phyloP scores from a whole-genome alignment of 2,888 invertebrate genomes.

The Drosophila pseudotakahashii region DNA sequence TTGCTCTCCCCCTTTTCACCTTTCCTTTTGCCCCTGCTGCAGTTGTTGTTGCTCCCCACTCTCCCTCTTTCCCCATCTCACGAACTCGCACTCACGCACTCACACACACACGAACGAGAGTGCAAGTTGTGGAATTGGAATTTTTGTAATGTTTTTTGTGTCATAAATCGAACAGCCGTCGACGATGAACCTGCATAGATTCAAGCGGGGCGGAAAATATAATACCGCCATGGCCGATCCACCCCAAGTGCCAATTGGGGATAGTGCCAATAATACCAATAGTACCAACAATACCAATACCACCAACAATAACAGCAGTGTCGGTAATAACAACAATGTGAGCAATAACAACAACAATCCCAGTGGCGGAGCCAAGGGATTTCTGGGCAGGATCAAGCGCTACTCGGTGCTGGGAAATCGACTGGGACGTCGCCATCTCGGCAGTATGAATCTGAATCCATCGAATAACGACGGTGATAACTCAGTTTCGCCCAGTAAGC shows the following conservation, averaged over 20 bases:
- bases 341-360: slow-evolving; percentile 50
- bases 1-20: slow-evolving; percentile 18
- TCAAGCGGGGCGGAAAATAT: slow-evolving; percentile 69
- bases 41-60: background rate
- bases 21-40: background rate
- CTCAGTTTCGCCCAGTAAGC: slow-evolving; percentile 72
- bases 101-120: slow-evolving; percentile 8
- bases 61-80: background rate
- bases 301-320: slow-evolving; percentile 36
- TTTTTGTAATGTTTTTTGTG: slow-evolving; percentile 20
- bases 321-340: slow-evolving; percentile 52
- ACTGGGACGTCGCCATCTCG: slow-evolving; percentile 80
- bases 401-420: slow-evolving; percentile 83
- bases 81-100: background rate
- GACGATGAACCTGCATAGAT: slow-evolving; percentile 79
- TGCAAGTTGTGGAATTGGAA: slow-evolving; percentile 18
- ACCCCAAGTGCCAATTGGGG: slow-evolving; percentile 11
- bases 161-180: slow-evolving; percentile 32
- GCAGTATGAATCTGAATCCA: slow-evolving; percentile 65
- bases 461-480: slow-evolving; percentile 11
- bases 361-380: slow-evolving; percentile 59
- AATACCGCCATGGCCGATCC: slow-evolving; percentile 44
- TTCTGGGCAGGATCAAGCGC: slow-evolving; percentile 83
- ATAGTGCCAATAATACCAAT: slow-evolving; percentile 55
- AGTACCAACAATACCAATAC: slow-evolving; percentile 52